Conservation (phyloP, 2,113 vertebrate genomes). For the Sus scrofa region T2T-Sscrofa CM000817.6:141615501-141616000, state of each 20-base stretch:
- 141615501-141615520: background rate
- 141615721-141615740: background rate
- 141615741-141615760: constrained; percentile 19
- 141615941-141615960: too few species aligned
- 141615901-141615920: too few species aligned
- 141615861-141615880: constrained; percentile 37
- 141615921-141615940: too few species aligned
- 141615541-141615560: too few species aligned
- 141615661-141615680: background rate
- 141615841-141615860: constrained; percentile 30
- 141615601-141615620: background rate
- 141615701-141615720: background rate
- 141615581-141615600: background rate
- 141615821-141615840: background rate
- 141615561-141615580: constrained; percentile 22
- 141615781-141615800: background rate
- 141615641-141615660: background rate
- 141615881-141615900: too few species aligned
- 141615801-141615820: background rate
- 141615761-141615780: background rate
- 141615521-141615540: too few species aligned
- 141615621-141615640: background rate
- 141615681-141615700: background rate
- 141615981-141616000: too few species aligned
- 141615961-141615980: too few species aligned